phyloP scores from a whole-genome alignment of 2,113 vertebrate genomes.

The Tupaia tana region DNA sequence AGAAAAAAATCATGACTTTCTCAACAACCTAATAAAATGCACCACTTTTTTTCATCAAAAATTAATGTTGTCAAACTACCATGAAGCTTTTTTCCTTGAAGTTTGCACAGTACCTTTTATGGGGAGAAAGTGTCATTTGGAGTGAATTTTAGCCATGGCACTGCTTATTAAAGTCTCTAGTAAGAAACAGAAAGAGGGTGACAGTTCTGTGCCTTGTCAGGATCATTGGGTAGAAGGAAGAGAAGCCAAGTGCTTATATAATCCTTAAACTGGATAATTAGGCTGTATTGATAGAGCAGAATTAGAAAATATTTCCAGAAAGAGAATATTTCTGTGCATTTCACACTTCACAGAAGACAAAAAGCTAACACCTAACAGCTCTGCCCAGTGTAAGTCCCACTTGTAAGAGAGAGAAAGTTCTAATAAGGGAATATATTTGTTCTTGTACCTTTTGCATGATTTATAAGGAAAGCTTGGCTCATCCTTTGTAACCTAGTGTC shows the following conservation, averaged over 20 bases:
- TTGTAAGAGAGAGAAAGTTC: conserved; percentile 10
- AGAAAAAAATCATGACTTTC: no score
- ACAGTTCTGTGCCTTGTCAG: background rate
- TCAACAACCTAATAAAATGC: background rate
- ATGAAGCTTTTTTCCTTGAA: background rate
- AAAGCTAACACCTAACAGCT: background rate
- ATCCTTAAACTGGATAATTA: conserved; percentile 7
- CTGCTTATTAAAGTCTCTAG: background rate
- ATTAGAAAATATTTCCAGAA: conserved; percentile 54
- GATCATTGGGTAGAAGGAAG: background rate
- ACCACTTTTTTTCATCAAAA: conserved; percentile 8
- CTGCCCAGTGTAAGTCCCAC: background rate
- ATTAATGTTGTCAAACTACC: background rate
- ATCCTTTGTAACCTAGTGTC: background rate
- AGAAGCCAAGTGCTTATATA: conserved; percentile 15
- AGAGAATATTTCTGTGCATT: background rate
- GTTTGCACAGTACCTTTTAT: background rate
- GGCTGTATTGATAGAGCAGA: background rate
- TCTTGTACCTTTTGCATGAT: background rate
- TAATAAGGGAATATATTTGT: background rate
- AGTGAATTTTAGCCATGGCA: background rate
- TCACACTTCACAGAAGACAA: background rate
- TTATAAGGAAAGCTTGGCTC: background rate
- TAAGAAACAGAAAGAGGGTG: conserved; percentile 1
- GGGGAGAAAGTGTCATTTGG: background rate